phyloP scores from a whole-genome alignment of 2,888 invertebrate genomes.

The Metacarcinus magister region DNA sequence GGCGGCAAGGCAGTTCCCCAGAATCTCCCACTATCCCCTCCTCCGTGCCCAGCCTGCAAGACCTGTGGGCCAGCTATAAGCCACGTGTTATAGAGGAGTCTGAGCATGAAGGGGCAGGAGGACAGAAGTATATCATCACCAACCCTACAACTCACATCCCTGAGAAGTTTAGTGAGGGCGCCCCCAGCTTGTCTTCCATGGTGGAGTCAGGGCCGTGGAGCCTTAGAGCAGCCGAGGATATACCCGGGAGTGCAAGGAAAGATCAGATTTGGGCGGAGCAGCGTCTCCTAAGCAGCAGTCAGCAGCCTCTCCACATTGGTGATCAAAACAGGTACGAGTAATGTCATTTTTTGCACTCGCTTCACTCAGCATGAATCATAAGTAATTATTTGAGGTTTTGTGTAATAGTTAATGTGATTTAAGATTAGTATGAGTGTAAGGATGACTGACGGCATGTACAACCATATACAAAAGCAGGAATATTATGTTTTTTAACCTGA shows the following conservation, averaged over 20 bases:
- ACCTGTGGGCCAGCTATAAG: slow-evolving; percentile 68
- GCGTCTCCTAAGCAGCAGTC: slow-evolving; percentile 47
- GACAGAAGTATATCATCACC: slow-evolving; percentile 72
- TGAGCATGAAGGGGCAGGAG: slow-evolving; percentile 42
- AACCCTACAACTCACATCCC: slow-evolving; percentile 77
- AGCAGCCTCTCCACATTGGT: slow-evolving; percentile 54
- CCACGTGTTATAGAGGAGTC: slow-evolving; percentile 47
- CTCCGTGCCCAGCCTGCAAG: slow-evolving; percentile 67
- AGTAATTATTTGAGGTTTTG: neutral
- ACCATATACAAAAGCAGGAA: neutral
- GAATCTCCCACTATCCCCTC: slow-evolving; percentile 66
- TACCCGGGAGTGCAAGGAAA: neutral
- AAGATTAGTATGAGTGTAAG: neutral
- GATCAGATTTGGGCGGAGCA: slow-evolving; percentile 70
- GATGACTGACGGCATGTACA: neutral
- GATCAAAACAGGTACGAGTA: slow-evolving; percentile 58
- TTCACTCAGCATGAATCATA: neutral
- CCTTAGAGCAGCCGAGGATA: slow-evolving; percentile 30
- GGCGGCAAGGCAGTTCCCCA: slow-evolving; percentile 62
- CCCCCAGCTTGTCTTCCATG: slow-evolving; percentile 55
- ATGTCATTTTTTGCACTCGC: neutral
- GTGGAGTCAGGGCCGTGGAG: slow-evolving; percentile 70
- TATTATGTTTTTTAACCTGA: neutral
- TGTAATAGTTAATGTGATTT: neutral
- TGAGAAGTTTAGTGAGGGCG: slow-evolving; percentile 40